Evolutionary conservation across 2,888 invertebrate genomes (phyloP).

Genomic region (Apotomis turbidana): DNA sequence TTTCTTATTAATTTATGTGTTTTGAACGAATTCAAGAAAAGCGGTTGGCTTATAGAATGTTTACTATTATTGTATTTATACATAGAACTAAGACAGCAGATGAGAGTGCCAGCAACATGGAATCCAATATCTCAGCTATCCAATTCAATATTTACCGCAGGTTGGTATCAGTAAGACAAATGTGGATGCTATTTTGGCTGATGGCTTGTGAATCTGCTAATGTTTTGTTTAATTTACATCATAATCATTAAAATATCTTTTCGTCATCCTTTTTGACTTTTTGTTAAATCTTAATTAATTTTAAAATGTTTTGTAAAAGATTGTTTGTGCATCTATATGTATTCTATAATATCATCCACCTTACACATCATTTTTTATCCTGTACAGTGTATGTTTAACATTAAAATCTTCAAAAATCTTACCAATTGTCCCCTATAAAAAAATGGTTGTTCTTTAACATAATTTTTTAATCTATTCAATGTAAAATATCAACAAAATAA

Average conservation of each 20-base stretch:
- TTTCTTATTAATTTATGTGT: neutral
- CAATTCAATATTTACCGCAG: constrained; percentile 64
- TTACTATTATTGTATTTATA: constrained; percentile 24
- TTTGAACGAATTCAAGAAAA: neutral
- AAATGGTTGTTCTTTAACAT: too few relatives aligned
- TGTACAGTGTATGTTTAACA: neutral
- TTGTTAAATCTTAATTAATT: neutral
- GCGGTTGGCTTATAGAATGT: neutral
- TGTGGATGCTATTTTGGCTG: constrained; percentile 3
- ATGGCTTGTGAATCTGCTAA: constrained; percentile 38
- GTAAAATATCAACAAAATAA: too few relatives aligned
- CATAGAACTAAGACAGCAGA: constrained; percentile 66
- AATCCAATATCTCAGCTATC: constrained; percentile 69
- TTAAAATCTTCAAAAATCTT: too few relatives aligned
- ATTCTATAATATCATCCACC: neutral
- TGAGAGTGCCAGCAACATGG: constrained; percentile 61
- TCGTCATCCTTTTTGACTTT: neutral
- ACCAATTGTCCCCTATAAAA: too few relatives aligned
- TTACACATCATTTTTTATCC: neutral
- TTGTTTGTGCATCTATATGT: neutral
- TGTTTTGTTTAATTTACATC: constrained; percentile 22
- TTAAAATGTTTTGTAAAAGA: neutral
- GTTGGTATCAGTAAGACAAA: constrained; percentile 59
- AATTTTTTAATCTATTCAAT: too few relatives aligned
- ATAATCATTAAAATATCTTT: constrained; percentile 18